phyloP scores from a whole-genome alignment of 2,888 invertebrate genomes.

The Xanthorhoe designata region DNA sequence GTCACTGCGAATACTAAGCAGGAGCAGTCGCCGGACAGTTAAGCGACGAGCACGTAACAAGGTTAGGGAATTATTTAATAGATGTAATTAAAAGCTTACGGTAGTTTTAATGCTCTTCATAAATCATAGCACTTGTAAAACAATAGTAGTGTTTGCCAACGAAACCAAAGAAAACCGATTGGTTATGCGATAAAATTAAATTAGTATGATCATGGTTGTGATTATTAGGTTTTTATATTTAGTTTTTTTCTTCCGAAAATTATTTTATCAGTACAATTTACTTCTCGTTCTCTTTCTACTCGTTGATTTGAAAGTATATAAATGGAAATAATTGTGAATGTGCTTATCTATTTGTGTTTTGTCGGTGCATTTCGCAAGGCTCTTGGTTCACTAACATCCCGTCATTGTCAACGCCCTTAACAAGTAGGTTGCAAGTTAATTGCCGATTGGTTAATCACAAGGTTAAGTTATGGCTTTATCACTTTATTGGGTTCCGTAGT shows the following conservation, averaged over 20 bases:
- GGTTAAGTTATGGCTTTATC: slow-evolving; percentile 44
- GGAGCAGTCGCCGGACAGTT: slow-evolving; percentile 48
- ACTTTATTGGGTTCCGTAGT: not conserved
- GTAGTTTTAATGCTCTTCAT: slow-evolving; percentile 40
- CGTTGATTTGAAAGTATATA: too few relatives aligned
- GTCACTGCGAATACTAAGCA: slow-evolving; percentile 48
- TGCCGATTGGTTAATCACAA: slow-evolving; percentile 46
- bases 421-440: slow-evolving; percentile 41
- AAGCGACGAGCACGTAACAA: slow-evolving; percentile 52
- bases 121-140: slow-evolving; percentile 19
- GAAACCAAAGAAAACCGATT: slow-evolving; percentile 26
- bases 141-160: slow-evolving; percentile 28
- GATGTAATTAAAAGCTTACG: slow-evolving; percentile 50
- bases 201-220: too few relatives aligned
- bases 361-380: slow-evolving; percentile 23
- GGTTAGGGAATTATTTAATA: slow-evolving; percentile 48
- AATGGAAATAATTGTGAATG: slow-evolving; percentile 12
- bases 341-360: slow-evolving; percentile 25
- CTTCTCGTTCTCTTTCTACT: too few relatives aligned
- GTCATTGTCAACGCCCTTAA: slow-evolving; percentile 44
- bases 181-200: slow-evolving; percentile 22
- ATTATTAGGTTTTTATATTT: too few relatives aligned
- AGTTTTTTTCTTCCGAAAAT: too few relatives aligned
- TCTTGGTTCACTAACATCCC: slow-evolving; percentile 46
- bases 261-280: too few relatives aligned